Evolutionary conservation across 2,888 invertebrate genomes (phyloP).

Genomic region (Pachymerium ferrugineum): DNA sequence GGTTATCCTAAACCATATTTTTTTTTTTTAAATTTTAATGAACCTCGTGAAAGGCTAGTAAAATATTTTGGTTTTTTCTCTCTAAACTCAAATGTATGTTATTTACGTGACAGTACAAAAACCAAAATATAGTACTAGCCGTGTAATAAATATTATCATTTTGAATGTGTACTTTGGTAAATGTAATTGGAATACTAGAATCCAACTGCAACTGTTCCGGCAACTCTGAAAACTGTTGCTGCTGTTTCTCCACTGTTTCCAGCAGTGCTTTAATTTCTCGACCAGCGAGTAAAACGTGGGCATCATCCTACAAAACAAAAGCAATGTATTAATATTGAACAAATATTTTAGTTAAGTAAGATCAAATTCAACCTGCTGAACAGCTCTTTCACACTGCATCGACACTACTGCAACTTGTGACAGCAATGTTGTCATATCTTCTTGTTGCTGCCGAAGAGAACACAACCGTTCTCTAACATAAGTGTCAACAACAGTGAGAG

Average conservation of each 20-base stretch:
- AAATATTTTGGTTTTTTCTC: no score
- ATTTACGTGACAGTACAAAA: no score
- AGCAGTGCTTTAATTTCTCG: conserved; percentile 52
- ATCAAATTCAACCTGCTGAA: conserved; percentile 46
- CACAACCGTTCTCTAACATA: conserved; percentile 54
- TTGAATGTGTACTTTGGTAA: conserved; percentile 51
- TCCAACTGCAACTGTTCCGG: conserved; percentile 54
- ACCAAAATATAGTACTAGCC: background rate
- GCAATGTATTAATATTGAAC: background rate
- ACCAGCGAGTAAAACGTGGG: conserved; percentile 51
- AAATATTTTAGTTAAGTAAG: background rate
- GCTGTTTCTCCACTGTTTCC: conserved; percentile 53
- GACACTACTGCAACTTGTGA: conserved; percentile 54
- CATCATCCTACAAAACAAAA: conserved; percentile 50
- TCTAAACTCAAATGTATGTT: no score
- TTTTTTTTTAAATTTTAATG: background rate
- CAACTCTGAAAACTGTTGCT: conserved; percentile 54
- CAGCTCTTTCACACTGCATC: conserved; percentile 54
- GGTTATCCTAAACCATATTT: conserved; percentile 52
- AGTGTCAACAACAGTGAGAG: conserved; percentile 54
- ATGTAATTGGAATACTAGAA: conserved; percentile 56
- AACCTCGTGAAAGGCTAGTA: no score
- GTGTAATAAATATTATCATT: no score
- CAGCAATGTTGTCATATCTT: conserved; percentile 53
- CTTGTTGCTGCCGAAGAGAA: conserved; percentile 53